These are phyloP conservation scores for Steatocranus sp. DNA, from an alignment of 2,797 vertebrate species.

Conservation along the genomic window DNA sequence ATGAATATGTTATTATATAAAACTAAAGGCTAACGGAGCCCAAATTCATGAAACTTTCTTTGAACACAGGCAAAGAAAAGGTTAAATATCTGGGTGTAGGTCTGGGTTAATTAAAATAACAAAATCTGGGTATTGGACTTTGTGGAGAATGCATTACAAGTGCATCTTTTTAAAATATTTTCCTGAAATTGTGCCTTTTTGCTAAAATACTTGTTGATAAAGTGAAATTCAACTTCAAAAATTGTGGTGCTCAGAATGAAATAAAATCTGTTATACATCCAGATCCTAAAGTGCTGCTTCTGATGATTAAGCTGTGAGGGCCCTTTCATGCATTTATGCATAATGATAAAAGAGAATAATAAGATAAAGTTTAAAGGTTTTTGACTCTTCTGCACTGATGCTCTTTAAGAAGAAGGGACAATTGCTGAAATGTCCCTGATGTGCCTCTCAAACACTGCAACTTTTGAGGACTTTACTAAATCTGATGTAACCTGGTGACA, in stretches of 20 bases:
- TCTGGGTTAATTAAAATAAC: background rate
- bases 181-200: background rate
- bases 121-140: background rate
- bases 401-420: slow-evolving; percentile 1
- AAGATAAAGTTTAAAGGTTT: too few relatives aligned
- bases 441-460: background rate
- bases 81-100: background rate
- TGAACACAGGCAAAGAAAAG: background rate
- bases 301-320: background rate
- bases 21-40: background rate
- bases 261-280: background rate
- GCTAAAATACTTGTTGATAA: background rate
- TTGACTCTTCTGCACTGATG: background rate
- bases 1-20: background rate
- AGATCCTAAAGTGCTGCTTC: background rate
- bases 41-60: background rate
- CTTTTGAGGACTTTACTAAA: slow-evolving; percentile 8
- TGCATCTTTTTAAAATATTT: background rate
- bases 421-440: background rate
- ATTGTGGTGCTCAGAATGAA: background rate
- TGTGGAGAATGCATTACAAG: background rate
- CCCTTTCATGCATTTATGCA: background rate
- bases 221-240: background rate
- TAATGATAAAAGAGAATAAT: slow-evolving; percentile 5
- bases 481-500: slow-evolving; percentile 29